Evolutionary conservation across 2,888 invertebrate species (phyloP).

Genomic region (Allolobophora icterica): DNA sequence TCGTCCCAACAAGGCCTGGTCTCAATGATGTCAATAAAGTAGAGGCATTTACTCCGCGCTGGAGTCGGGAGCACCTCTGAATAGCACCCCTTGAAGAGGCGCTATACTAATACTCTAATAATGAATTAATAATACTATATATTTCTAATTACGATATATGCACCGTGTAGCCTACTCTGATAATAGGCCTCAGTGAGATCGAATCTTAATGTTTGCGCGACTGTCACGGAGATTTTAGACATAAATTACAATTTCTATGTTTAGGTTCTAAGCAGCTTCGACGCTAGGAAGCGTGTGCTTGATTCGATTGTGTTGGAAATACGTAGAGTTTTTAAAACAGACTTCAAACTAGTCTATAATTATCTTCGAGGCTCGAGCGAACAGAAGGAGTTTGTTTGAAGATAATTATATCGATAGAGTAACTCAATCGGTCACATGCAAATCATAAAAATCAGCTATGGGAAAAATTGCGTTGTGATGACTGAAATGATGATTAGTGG

Average conservation of each 20-base stretch:
- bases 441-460: background rate
- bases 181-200: background rate
- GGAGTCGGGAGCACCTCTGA: no score
- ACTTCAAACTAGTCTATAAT: no score
- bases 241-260: background rate
- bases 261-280: background rate
- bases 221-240: background rate
- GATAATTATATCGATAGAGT: background rate
- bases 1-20: no score
- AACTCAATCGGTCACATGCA: background rate
- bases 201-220: background rate
- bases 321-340: background rate
- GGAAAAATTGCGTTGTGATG: background rate
- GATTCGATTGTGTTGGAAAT: background rate
- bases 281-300: background rate
- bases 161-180: no score
- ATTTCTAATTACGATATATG: no score
- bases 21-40: no score
- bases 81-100: no score
- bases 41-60: no score
- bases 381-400: background rate
- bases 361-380: no score
- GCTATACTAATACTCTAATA: no score
- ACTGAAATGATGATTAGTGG: background rate
- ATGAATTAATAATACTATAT: no score